These are phyloP conservation scores for Acheta domesticus DNA, from an alignment of 2,888 invertebrate genomes.

Conservation along the genomic window DNA sequence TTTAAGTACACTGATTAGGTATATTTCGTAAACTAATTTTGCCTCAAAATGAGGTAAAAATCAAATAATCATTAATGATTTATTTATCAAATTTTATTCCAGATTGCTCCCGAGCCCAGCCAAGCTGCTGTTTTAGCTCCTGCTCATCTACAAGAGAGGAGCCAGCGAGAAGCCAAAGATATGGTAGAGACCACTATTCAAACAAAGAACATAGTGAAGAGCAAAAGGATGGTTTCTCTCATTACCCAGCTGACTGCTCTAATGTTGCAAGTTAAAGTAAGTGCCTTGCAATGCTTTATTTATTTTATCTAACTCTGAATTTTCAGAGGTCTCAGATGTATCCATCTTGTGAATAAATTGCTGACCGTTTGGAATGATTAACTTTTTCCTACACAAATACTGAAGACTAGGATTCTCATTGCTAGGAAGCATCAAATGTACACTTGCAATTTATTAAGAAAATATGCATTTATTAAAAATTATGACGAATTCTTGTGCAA, in stretches of 20 bases:
- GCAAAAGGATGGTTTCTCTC: conserved; percentile 66
- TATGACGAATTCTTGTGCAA: no score
- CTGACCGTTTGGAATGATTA: no score
- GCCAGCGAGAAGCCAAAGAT: conserved; percentile 76
- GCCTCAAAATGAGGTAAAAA: background rate
- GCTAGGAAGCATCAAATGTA: no score
- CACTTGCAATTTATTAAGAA: no score
- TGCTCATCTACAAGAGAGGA: conserved; percentile 80
- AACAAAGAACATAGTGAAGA: conserved; percentile 50
- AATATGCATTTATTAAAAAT: no score
- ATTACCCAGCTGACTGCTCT: conserved; percentile 86
- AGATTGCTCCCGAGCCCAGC: conserved; percentile 81
- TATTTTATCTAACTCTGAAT: background rate
- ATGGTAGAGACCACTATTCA: conserved; percentile 67
- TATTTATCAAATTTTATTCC: conserved; percentile 20
- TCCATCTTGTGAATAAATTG: no score
- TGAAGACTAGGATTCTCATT: no score
- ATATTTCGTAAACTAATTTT: background rate
- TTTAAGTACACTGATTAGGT: background rate
- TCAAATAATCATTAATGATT: background rate
- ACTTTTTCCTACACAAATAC: no score
- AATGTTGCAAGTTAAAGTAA: conserved; percentile 79
- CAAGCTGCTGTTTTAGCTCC: conserved; percentile 84
- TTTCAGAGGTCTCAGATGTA: no score
- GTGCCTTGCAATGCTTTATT: conserved; percentile 25